These are phyloP conservation scores for Eupithecia centaureata DNA, from an alignment of 2,888 invertebrate genomes.

Conservation along the genomic window DNA sequence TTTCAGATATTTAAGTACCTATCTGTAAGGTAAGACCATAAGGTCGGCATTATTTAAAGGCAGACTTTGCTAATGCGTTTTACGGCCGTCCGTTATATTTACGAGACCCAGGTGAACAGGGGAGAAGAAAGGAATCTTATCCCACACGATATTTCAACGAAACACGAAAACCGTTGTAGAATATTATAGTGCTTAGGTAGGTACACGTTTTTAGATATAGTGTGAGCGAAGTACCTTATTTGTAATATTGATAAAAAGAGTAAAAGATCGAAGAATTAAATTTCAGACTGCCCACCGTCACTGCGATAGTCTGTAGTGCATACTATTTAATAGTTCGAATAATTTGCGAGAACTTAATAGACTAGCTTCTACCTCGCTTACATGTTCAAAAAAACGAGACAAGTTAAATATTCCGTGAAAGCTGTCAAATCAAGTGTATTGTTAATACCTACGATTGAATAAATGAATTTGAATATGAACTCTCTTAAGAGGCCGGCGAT, in stretches of 20 bases:
- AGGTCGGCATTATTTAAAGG: conserved; percentile 71
- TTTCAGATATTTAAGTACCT: conserved; percentile 21
- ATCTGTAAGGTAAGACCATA: conserved; percentile 44
- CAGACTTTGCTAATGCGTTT: conserved; percentile 79
- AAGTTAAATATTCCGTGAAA: too few species aligned
- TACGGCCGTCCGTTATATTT: conserved; percentile 75
- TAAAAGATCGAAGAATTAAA: background rate
- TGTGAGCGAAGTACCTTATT: background rate
- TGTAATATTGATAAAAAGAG: background rate
- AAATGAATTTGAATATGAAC: too few species aligned
- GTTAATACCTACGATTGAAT: too few species aligned
- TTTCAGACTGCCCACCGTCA: background rate
- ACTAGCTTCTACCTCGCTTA: too few species aligned
- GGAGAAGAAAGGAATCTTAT: conserved; percentile 68
- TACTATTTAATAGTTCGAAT: too few species aligned
- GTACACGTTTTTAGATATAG: background rate
- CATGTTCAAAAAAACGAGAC: too few species aligned
- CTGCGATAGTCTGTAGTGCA: background rate
- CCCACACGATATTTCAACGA: conserved; percentile 60
- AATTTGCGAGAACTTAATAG: too few species aligned
- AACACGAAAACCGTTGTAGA: conserved; percentile 45
- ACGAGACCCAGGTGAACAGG: conserved; percentile 74
- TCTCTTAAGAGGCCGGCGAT: too few species aligned
- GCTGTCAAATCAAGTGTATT: too few species aligned
- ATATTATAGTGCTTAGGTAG: conserved; percentile 34